Conservation (phyloP, 1,140 invertebrate species). For the Meloidogyne exigua region DNA sequence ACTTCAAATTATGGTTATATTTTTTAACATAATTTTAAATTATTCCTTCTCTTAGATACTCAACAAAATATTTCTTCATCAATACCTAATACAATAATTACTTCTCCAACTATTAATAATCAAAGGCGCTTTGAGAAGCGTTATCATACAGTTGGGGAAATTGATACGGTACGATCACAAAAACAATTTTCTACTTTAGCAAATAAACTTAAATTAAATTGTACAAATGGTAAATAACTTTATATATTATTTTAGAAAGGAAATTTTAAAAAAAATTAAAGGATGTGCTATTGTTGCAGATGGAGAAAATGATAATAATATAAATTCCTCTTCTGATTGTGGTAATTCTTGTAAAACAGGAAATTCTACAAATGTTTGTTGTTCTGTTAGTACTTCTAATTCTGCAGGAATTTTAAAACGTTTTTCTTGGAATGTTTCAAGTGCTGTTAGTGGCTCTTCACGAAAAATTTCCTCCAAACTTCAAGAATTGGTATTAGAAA, state of each 20-base stretch:
- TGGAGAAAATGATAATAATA: not conserved
- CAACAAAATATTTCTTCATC: not conserved
- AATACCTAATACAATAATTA: not conserved
- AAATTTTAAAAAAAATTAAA: not conserved
- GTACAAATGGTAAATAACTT: conserved; percentile 4
- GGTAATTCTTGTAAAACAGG: not conserved
- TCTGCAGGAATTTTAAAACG: conserved; percentile 53
- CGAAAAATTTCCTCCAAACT: conserved; percentile 47
- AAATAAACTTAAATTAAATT: not conserved
- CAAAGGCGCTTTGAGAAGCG: conserved; percentile 55
- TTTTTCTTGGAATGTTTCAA: conserved; percentile 59
- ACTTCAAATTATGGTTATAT: not conserved
- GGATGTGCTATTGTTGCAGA: not conserved
- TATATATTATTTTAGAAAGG: not conserved
- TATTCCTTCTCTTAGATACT: not conserved
- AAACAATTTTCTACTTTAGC: not conserved
- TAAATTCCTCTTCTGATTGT: not conserved
- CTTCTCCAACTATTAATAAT: conserved; percentile 17
- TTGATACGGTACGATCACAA: conserved; percentile 36
- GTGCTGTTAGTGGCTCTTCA: conserved; percentile 44
- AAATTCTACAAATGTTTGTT: conserved; percentile 22
- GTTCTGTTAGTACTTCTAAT: conserved; percentile 10
- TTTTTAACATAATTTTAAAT: not conserved
- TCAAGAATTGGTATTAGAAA: conserved; percentile 34
- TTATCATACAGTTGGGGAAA: conserved; percentile 60